These are phyloP conservation scores for Cactoblastis cactorum DNA, from an alignment of 2,888 invertebrate genomes.

Conservation along the genomic window DNA sequence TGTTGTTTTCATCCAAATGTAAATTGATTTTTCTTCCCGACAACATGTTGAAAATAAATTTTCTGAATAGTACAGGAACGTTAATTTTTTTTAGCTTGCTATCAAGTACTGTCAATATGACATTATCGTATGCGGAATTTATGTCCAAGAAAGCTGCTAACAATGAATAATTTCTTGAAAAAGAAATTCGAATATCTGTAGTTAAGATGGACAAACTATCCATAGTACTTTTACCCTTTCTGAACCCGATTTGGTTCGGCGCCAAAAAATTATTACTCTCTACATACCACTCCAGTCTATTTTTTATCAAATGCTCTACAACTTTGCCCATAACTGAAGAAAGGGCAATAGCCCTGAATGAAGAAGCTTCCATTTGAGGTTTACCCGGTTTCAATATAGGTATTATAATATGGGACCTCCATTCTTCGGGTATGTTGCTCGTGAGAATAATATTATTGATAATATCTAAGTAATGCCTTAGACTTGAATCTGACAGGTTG, in stretches of 20 bases:
- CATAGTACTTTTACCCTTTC: background rate
- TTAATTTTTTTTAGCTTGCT: background rate
- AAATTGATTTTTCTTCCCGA: background rate
- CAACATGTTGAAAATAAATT: background rate
- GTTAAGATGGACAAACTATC: background rate
- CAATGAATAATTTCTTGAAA: background rate
- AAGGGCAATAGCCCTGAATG: background rate
- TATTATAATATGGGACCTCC: slow-evolving; percentile 6
- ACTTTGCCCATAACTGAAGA: background rate
- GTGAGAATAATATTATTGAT: background rate
- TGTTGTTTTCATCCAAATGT: background rate
- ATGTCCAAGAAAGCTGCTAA: background rate
- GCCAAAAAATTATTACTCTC: background rate
- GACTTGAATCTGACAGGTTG: background rate
- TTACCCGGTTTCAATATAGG: background rate
- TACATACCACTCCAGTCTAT: background rate
- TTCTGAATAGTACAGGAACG: background rate
- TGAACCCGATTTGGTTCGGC: background rate
- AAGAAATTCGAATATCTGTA: background rate
- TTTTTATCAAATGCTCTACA: background rate
- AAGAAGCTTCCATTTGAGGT: background rate
- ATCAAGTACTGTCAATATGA: background rate
- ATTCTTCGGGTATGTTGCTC: background rate
- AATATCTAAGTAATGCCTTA: background rate
- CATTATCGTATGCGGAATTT: background rate